Base-by-base conservation (phyloP, 2,888 invertebrate genomes). In the Scaptodrosophila latifasciaeformis region DNA sequence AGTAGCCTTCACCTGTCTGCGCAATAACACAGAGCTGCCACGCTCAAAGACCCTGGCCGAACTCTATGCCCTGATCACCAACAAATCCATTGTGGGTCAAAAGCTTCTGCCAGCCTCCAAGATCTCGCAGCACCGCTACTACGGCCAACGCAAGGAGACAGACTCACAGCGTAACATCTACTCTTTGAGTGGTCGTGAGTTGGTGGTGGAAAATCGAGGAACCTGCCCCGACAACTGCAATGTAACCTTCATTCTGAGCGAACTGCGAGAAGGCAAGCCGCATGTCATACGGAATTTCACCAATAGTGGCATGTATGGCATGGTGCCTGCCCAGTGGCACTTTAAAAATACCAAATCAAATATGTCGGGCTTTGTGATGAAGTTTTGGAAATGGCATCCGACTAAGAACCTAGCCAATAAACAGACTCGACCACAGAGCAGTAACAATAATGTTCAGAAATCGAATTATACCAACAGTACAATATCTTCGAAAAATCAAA, bases 331-430 rank as follows among this genome's bases (percentile, higher is more conserved):
- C 19, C 88, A 91, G 5, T 90, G 93, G 86, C 88, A 84, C 54
- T 85, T 85, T 21, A 85, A 82, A 49, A 81, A 82, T 51, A 79
- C 87, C 49, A 88, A 89, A 67, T 87, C 88, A 0, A 88, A 90
- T 43, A 89, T 92, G 60, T 88, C 90, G 46, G 94, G 94, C 0
- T 94, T 93, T 85, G 92, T 93, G 13, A 86, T 94, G 68, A 94
- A 94, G 87, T 91, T 93, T 85, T 94, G 94, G 94, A 91, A 92
- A 78, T 94, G 93, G 93, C 89, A 89, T 61, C n/a, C 17, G 5
- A 27, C 29, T 13, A 39, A 24, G 27, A 21, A 19, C 1, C 5
- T 27, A 24, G 21, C 30, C 21, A 30, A 30, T 7, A 18, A 27
- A 9, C 50, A 13, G 3, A n/a, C n/a, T n/a, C 12, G 17, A 2